Evolutionary conservation across 2,113 vertebrate species (phyloP), one percentile per base, ranked within the genome.

Genomic region (Physeter macrocephalus): DNA sequence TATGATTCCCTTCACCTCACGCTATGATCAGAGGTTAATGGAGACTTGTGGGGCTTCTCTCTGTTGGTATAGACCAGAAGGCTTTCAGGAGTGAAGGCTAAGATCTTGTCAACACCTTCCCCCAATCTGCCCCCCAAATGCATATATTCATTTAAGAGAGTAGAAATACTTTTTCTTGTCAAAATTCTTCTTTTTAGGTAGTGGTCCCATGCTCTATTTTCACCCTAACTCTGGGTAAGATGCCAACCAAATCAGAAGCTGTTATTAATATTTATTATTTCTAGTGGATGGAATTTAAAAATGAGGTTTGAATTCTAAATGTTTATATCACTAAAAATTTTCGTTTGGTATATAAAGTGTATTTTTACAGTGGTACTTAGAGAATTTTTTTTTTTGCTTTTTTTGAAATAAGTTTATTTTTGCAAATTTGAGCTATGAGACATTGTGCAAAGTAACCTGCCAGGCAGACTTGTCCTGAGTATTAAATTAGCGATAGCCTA

Each of bases 1-100:
- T 62, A 61, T 54, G 8, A 96, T 86, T 97, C 87, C 3, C 64
- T 97, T 90, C 31, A 90, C 41, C n/a, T 97, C 93, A 90, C 69
- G 75, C 80, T 92, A 93, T 92, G 89, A 96, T 95, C 88, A 95
- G 77, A 92, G 81, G 87, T 95, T 95, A 95, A 85, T 86, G 90
- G 74, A 94, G 88, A 94, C 41, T 85, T 96, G 87, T 72, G 57
- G 77, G 64, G 67, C 87, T 89, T 96, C 59, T 96, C 14, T 90
- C 69, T 84, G 66, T 94, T 84, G 34, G 41, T 59, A 62, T 14
- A 96, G 39, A 90, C 84, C 27, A 29, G 89, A 91, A 92, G 75
- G 92, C 93, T 96, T 95, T 93, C 46, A 69, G 43, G 92, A 94
- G 89, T 8, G 54, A 95, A 90, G 71, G 11, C 52, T 71, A 84